These are phyloP conservation scores for Pseudomyrmex pallidus DNA, from an alignment of 1,140 invertebrate species.

Conservation along the genomic window DNA sequence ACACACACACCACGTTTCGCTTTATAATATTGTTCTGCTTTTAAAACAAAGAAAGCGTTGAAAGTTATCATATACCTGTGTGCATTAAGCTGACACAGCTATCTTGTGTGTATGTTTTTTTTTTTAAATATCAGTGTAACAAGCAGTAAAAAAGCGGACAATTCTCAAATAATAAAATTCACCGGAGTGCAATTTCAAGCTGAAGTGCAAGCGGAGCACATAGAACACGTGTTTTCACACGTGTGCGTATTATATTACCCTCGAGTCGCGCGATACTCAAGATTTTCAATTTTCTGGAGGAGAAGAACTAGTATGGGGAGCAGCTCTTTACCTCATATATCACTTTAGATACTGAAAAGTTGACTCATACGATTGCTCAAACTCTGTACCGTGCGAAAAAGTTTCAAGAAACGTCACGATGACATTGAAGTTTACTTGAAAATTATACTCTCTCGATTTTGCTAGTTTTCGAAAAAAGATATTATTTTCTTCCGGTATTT, in stretches of 20 bases:
- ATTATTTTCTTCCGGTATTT: conserved; percentile 15
- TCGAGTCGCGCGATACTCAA: conserved; percentile 19
- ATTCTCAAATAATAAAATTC: conserved; percentile 8
- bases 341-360: neutral
- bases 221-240: neutral
- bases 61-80: no score
- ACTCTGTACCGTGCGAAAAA: neutral
- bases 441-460: neutral
- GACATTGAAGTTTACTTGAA: conserved; percentile 2
- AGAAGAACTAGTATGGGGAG: neutral
- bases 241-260: conserved; percentile 5
- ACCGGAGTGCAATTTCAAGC: conserved; percentile 22
- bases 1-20: neutral
- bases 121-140: neutral
- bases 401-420: neutral
- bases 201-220: conserved; percentile 39
- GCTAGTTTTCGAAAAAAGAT: neutral
- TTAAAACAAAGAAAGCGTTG: no score
- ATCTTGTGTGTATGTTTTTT: no score
- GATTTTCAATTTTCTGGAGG: conserved; percentile 50
- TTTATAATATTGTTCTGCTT: neutral
- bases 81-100: no score
- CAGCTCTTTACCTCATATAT: neutral
- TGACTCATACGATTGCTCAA: no score
- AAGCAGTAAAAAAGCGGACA: neutral